These are phyloP conservation scores for Hirtodrosophila duncani DNA, from an alignment of 2,888 invertebrate genomes.

Conservation along the genomic window DNA sequence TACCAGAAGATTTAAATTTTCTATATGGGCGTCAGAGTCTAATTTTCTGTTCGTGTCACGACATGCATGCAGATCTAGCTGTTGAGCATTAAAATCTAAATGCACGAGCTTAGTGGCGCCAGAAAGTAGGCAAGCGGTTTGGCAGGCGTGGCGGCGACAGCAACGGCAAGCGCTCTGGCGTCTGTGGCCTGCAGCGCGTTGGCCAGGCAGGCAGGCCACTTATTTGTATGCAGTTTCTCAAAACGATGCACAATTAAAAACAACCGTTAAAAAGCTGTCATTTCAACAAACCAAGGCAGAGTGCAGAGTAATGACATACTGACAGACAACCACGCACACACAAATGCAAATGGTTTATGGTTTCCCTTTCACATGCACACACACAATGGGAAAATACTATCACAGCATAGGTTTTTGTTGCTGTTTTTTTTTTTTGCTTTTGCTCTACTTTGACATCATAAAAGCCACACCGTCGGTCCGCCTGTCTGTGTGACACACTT, in stretches of 20 bases:
- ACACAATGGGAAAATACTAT: constrained; percentile 1
- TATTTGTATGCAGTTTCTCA: constrained; percentile 27
- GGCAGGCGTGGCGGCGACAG: not conserved
- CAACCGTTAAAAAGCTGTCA: constrained; percentile 24
- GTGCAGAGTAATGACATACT: constrained; percentile 7
- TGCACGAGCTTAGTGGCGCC: no score
- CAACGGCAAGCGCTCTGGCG: not conserved
- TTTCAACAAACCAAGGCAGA: constrained; percentile 7
- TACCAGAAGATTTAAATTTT: no score
- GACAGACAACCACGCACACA: not conserved
- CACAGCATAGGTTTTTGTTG: constrained; percentile 12
- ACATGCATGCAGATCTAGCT: no score
- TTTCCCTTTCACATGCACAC: constrained; percentile 12
- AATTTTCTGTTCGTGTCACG: no score
- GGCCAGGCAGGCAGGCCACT: constrained; percentile 23
- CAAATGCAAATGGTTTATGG: not conserved
- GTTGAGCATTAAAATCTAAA: no score
- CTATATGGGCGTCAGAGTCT: no score
- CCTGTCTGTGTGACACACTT: constrained; percentile 22
- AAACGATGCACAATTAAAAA: constrained; percentile 56
- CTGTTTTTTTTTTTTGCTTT: constrained; percentile 24
- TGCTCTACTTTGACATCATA: constrained; percentile 56
- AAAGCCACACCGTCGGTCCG: constrained; percentile 31
- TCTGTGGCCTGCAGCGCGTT: not conserved
- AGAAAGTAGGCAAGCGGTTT: no score